Evolutionary conservation across 2,113 vertebrate genomes (phyloP).

Genomic region (Dipodomys spectabilis): DNA sequence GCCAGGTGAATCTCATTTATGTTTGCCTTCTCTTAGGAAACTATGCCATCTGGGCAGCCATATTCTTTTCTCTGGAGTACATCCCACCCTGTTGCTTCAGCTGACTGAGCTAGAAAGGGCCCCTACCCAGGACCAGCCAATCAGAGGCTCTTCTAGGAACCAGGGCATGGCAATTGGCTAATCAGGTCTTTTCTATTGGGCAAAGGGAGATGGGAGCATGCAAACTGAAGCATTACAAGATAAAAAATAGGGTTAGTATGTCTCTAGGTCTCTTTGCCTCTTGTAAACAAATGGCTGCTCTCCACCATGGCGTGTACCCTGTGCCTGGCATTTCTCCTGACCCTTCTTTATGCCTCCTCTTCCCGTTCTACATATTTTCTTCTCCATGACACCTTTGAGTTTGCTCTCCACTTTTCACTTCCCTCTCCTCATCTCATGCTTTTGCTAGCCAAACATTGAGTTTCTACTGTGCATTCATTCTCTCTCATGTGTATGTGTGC

Average conservation of each 20-base stretch:
- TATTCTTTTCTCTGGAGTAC: background rate
- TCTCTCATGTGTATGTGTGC: too few relatives aligned
- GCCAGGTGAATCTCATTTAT: background rate
- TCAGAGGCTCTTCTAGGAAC: conserved; percentile 22
- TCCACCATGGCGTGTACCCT: background rate
- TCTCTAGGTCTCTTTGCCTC: background rate
- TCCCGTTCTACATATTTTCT: conserved; percentile 10
- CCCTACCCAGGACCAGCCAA: background rate
- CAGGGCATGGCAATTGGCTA: background rate
- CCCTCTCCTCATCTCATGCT: background rate
- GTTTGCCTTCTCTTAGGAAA: background rate
- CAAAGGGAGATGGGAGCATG: background rate
- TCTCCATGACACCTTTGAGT: background rate
- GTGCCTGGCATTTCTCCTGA: background rate
- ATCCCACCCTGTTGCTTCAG: background rate
- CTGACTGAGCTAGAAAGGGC: background rate
- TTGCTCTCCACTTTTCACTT: conserved; percentile 5
- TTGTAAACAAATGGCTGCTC: background rate
- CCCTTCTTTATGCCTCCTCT: background rate
- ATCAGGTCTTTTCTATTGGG: background rate
- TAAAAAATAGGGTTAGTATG: background rate
- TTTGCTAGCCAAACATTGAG: background rate
- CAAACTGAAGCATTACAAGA: too few relatives aligned
- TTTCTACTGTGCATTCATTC: conserved; percentile 2
- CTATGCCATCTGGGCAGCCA: background rate